Base-by-base conservation (phyloP, 2,113 vertebrate genomes). In the Phoenicopterus ruber region DNA sequence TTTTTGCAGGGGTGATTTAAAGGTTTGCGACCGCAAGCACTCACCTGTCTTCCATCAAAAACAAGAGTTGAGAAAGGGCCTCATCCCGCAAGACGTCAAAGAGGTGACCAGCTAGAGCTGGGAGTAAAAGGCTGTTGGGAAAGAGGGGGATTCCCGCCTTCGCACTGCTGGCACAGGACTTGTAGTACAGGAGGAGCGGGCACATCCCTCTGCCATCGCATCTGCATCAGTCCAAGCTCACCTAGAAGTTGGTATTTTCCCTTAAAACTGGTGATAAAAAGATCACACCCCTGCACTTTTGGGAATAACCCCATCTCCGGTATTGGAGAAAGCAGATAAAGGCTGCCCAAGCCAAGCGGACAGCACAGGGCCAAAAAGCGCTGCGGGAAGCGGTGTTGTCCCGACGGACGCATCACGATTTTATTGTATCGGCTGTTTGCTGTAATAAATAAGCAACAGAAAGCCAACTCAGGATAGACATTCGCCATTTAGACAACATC, bases 351-450 rank as follows among this genome's bases (percentile, higher is more conserved):
- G 22, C 4, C 12, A 17, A 58, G 2, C 8, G 3, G 26, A 50
- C 24, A 65, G 38, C 25, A 55, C 13, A 2, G 0, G 17, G 76
- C 34, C 21, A n/a, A 63, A 80, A 63, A 70, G 40, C 5, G 1
- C 29, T 8, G 54, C 22, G 42, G 71, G 25, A 42, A 49, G 7
- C 3, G 1, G 26, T 9, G 22, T 12, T 11, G 18, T 34, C 52
- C 38, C 36, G 20, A 16, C 0, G 1, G 4, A 52, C 2, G 0
- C 17, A 29, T 15, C 19, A 7, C 10, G 1, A 16, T 47, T 70
- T 22, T 28, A n/a, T 76, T 21, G 14, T 20, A 26, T 3, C 16
- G 22, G 34, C 34, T 9, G 21, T 54, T 55, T 76, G 31, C n/a
- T 55, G 40, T 40, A 71, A 49, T 22, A 44, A 79, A 54, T n/a